Conservation (phyloP, 2,113 vertebrate species). For the Strix aluco region DNA sequence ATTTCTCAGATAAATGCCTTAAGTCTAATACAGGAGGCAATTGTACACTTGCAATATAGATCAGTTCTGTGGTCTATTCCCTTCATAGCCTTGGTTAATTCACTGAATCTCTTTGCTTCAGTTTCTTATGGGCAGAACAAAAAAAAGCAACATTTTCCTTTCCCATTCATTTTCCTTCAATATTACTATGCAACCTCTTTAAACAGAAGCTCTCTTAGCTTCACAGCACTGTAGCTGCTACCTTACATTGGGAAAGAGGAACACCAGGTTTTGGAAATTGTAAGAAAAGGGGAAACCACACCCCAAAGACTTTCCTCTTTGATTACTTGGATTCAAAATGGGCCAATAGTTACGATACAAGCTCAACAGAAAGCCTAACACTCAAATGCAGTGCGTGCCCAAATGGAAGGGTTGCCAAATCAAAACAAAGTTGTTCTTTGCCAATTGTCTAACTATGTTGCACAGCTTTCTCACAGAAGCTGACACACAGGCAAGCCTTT, state of each 20-base stretch:
- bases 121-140: background rate
- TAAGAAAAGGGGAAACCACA: background rate
- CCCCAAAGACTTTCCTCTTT: background rate
- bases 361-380: background rate
- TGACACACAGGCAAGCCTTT: background rate
- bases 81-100: background rate
- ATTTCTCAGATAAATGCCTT: background rate
- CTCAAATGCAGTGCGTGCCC: fast-evolving
- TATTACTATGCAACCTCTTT: background rate
- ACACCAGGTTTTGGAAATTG: background rate
- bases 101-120: background rate
- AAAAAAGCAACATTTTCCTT: background rate
- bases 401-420: background rate
- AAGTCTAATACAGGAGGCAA: background rate
- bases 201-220: background rate
- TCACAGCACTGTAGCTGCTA: background rate
- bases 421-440: background rate
- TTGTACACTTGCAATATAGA: background rate
- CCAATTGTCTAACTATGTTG: background rate
- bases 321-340: background rate
- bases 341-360: background rate
- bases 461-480: background rate
- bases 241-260: background rate
- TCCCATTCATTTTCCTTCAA: background rate
- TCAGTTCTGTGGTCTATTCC: background rate